phyloP scores from a whole-genome alignment of 2,888 invertebrate species.

The Harpalus rufipes region DNA sequence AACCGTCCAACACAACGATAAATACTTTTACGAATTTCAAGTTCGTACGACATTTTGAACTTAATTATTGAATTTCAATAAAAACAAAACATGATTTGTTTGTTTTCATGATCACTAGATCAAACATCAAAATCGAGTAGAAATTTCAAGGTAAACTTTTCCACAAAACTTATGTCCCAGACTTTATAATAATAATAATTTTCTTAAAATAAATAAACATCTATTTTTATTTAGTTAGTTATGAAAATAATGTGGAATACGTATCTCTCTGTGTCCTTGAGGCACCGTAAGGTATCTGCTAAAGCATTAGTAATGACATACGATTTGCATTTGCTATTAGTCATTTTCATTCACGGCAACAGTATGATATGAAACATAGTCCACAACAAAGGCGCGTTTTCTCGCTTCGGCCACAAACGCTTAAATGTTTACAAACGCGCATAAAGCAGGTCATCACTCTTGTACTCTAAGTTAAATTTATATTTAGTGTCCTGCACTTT shows the following conservation, averaged over 20 bases:
- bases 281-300: constrained; percentile 14
- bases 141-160: too few relatives aligned
- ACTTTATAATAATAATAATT: too few relatives aligned
- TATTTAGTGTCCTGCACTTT: constrained; percentile 59
- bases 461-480: constrained; percentile 46
- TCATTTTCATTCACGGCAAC: constrained; percentile 45
- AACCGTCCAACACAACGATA: too few relatives aligned
- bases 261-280: constrained; percentile 15
- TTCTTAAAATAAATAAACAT: too few relatives aligned
- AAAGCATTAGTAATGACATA: constrained; percentile 28
- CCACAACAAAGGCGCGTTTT: constrained; percentile 1
- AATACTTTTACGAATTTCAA: too few relatives aligned
- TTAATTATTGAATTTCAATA: too few relatives aligned
- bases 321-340: constrained; percentile 36
- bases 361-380: constrained; percentile 4
- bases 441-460: constrained; percentile 54
- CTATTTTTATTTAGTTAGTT: too few relatives aligned
- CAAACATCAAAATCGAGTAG: too few relatives aligned
- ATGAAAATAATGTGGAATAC: not conserved
- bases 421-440: constrained; percentile 43
- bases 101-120: too few relatives aligned
- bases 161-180: too few relatives aligned
- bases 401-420: not conserved
- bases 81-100: too few relatives aligned
- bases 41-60: too few relatives aligned